These are phyloP conservation scores for Hirtodrosophila alboralis DNA, from an alignment of 2,888 invertebrate species.

Conservation along the genomic window DNA sequence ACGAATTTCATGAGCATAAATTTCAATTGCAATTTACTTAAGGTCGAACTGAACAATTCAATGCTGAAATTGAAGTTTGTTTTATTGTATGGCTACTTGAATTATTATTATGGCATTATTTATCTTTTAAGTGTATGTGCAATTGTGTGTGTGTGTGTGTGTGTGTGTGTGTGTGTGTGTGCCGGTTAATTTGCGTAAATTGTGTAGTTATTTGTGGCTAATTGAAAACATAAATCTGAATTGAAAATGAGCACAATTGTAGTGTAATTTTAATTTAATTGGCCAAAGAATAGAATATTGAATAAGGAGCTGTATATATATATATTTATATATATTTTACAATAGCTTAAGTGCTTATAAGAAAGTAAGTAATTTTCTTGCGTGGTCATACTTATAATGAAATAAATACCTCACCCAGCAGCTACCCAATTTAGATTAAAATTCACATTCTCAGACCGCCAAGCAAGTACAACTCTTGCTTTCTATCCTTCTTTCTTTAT, in stretches of 20 bases:
- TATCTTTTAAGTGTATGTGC: slow-evolving; percentile 28
- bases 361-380: slow-evolving; percentile 16
- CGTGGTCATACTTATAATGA: slow-evolving; percentile 6
- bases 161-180: slow-evolving; percentile 10
- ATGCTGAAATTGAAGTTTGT: slow-evolving; percentile 49
- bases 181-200: slow-evolving; percentile 58
- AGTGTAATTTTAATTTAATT: slow-evolving; percentile 58
- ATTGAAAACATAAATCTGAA: slow-evolving; percentile 65
- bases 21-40: slow-evolving; percentile 62
- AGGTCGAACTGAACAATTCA: slow-evolving; percentile 29
- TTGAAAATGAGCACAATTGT: slow-evolving; percentile 37
- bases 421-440: slow-evolving; percentile 55
- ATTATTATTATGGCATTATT: slow-evolving; percentile 67
- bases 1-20: slow-evolving; percentile 40
- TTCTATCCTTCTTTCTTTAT: slow-evolving; percentile 30
- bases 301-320: slow-evolving; percentile 3
- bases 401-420: background rate
- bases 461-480: slow-evolving; percentile 44
- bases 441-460: slow-evolving; percentile 32
- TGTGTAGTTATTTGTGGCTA: slow-evolving; percentile 71
- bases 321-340: too few relatives aligned
- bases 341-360: background rate
- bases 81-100: slow-evolving; percentile 64
- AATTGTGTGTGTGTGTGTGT: slow-evolving; percentile 2
- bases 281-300: slow-evolving; percentile 17